Evolutionary conservation across 2,888 invertebrate genomes (phyloP).

Genomic region (Colostygia pectinataria): DNA sequence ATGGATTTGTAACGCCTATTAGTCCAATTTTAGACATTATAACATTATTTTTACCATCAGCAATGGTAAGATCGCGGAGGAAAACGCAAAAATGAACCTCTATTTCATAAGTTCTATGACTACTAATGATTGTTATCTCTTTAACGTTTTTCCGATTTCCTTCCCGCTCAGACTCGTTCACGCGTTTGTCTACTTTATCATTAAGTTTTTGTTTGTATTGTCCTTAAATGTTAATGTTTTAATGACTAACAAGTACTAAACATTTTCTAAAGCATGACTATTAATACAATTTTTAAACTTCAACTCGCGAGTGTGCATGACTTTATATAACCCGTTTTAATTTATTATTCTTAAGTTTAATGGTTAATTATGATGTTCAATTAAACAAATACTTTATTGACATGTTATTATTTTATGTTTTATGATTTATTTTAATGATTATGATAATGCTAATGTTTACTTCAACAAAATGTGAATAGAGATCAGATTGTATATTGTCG

Average conservation of each 20-base stretch:
- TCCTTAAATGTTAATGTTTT: slow-evolving; percentile 63
- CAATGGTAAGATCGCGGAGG: slow-evolving; percentile 60
- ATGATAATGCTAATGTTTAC: slow-evolving; percentile 31
- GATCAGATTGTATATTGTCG: slow-evolving; percentile 56
- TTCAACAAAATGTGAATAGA: slow-evolving; percentile 45
- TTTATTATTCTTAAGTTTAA: slow-evolving; percentile 41
- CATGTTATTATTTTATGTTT: slow-evolving; percentile 61
- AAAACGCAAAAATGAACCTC: slow-evolving; percentile 62
- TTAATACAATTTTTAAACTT: slow-evolving; percentile 54
- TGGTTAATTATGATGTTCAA: slow-evolving; percentile 44
- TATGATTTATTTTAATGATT: slow-evolving; percentile 48
- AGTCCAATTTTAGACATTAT: slow-evolving; percentile 39
- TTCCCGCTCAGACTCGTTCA: slow-evolving; percentile 56
- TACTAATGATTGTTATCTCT: slow-evolving; percentile 45
- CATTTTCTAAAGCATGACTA: slow-evolving; percentile 76
- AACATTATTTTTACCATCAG: slow-evolving; percentile 42
- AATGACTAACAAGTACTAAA: slow-evolving; percentile 81
- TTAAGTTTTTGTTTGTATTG: slow-evolving; percentile 42
- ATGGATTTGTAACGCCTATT: slow-evolving; percentile 50
- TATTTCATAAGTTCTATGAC: slow-evolving; percentile 64
- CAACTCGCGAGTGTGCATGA: slow-evolving; percentile 81
- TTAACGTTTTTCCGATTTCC: slow-evolving; percentile 69
- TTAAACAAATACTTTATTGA: slow-evolving; percentile 63
- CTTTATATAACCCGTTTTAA: slow-evolving; percentile 44
- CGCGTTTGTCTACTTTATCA: slow-evolving; percentile 45